Evolutionary conservation across 2,113 vertebrate genomes (phyloP).

Genomic region (Grammomys surdaster): DNA sequence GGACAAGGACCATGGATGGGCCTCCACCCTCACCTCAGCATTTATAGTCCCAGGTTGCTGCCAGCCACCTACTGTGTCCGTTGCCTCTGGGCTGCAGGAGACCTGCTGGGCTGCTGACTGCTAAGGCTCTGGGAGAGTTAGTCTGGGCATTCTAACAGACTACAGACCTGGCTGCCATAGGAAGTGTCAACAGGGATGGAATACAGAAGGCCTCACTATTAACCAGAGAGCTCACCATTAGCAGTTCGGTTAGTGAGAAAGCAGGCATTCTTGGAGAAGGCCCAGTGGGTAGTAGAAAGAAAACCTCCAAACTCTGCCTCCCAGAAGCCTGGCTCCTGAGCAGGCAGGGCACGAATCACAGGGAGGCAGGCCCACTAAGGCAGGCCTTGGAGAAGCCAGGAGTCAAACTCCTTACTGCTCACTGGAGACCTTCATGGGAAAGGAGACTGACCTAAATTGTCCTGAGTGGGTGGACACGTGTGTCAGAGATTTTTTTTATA

Average conservation of each 20-base stretch:
- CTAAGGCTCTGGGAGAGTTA: not conserved
- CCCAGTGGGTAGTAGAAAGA: not conserved
- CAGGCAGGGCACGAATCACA: not conserved
- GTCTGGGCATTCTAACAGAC: slow-evolving; percentile 39
- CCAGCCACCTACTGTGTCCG: not conserved
- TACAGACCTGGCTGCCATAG: not conserved
- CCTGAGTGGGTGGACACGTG: not conserved
- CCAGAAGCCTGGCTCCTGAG: not conserved
- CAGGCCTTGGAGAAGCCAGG: not conserved
- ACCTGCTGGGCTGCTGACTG: not conserved
- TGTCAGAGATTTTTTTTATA: not conserved
- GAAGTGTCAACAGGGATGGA: not conserved
- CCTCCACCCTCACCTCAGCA: not conserved
- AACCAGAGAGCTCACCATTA: slow-evolving; percentile 24
- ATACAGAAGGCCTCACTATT: slow-evolving; percentile 24
- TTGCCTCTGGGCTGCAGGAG: not conserved
- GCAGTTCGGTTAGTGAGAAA: slow-evolving; percentile 5
- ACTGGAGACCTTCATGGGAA: not conserved
- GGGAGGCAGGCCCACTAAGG: not conserved
- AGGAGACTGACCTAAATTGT: not conserved
- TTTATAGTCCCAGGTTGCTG: not conserved
- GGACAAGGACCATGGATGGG: not conserved
- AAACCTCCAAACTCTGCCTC: not conserved
- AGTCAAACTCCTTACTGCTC: not conserved
- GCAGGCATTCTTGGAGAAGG: not conserved